Evolutionary conservation across 1,140 invertebrate species (phyloP).

Genomic region (Drosophila suzukii): DNA sequence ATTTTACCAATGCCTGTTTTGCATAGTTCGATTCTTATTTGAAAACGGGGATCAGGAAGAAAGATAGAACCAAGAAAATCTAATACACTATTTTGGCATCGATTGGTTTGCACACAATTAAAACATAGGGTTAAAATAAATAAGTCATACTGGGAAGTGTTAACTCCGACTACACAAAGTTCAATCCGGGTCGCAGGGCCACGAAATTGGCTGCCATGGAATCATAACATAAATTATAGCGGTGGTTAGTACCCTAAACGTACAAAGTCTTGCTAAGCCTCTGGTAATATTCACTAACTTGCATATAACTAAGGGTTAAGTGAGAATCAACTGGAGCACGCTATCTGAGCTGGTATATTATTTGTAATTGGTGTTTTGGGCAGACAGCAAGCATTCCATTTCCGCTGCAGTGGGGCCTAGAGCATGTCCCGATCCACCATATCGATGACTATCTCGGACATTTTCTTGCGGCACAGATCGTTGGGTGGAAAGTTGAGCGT

Average conservation of each 20-base stretch:
- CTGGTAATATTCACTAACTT: slow-evolving; percentile 48
- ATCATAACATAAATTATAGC: slow-evolving; percentile 40
- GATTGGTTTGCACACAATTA: not conserved
- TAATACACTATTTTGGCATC: slow-evolving; percentile 15
- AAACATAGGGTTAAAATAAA: not conserved
- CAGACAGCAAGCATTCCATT: slow-evolving; percentile 8
- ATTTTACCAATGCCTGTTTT: not conserved
- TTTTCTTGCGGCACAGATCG: slow-evolving; percentile 86
- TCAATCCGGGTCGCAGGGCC: not conserved
- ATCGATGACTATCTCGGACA: slow-evolving; percentile 87
- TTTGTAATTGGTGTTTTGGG: slow-evolving; percentile 45
- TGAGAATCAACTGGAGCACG: slow-evolving; percentile 16
- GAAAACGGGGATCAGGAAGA: not conserved
- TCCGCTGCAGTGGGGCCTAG: slow-evolving; percentile 40
- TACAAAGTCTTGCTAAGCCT: slow-evolving; percentile 49
- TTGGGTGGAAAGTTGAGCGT: slow-evolving; percentile 84
- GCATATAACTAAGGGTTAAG: slow-evolving; percentile 42
- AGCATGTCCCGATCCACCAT: slow-evolving; percentile 86
- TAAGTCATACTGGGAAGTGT: not conserved
- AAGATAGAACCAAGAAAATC: too few relatives aligned
- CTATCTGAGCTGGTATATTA: slow-evolving; percentile 26
- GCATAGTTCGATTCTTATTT: not conserved
- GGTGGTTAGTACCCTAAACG: slow-evolving; percentile 20
- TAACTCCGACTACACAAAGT: not conserved
- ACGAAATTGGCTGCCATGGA: slow-evolving; percentile 30